Evolutionary conservation across 2,113 vertebrate species (phyloP), one percentile per base, ranked within the genome.

Genomic region (Asarcornis scutulata): DNA sequence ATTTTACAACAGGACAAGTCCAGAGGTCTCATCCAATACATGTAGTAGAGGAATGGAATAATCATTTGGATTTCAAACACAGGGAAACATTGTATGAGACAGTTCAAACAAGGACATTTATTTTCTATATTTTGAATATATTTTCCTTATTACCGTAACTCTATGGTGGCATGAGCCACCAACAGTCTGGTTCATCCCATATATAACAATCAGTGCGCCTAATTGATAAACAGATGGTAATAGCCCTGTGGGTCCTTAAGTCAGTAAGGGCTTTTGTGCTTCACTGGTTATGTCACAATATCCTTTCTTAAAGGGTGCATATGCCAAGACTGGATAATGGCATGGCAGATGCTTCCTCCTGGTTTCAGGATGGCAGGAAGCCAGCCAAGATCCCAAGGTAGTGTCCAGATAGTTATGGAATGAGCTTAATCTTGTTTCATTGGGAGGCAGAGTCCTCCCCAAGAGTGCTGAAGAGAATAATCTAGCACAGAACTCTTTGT

Each of bases 221-320:
- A 88, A 95, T 86, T 96, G 95, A 91, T 91, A 93, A 95, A 73
- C 85, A 97, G 95, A 94, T 96, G 93, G 79, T 36, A 69, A 62
- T 89, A 91, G 11, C 85, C 75, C 72, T 93, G 31, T 83, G 88
- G 75, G 58, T 88, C 63, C 64, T 83, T 56, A 85, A 93, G 71
- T 88, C 88, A 89, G 82, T 83, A 62, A 97, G 79, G 93, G 42
- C 89, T 93, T 96, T 94, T 69, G 78, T 94, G 90, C 90, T 91
- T 67, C 82, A 89, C 85, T 97, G 88, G 16, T 91, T 95, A 79
- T 91, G 82, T 94, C 85, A 90, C 88, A 95, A 83, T 91, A 94
- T 83, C 75, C 72, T 95, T 83, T 96, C 90, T 95, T 95, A 91
- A 91, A 79, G 63, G 59, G 89, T 83, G 40, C 48, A 62, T 55